Base-by-base conservation (phyloP, 2,888 invertebrate species). In the Cryptocephalus moraei region DNA sequence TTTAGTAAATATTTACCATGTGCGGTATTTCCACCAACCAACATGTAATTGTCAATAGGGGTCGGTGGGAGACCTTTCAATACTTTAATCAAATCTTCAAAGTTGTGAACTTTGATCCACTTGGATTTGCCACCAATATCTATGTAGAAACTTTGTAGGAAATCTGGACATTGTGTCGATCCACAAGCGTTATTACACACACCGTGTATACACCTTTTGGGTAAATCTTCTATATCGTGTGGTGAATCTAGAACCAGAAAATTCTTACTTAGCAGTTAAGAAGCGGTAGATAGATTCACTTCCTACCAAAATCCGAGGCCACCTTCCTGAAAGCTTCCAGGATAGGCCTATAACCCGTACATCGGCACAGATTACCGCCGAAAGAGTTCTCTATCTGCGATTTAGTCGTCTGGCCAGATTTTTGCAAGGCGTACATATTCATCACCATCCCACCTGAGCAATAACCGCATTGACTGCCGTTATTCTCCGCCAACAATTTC, bases 381-480 rank as follows among this genome's bases (percentile, higher is more conserved):
- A 86, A 81, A 0, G 80, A 76, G 56, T 83, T 77, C 62, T 86
- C 86, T 6, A 85, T 75, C 56, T 82, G 76, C 56, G 75, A 68
- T 73, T 76, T 74, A 0, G 77, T 76, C 41, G 76, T 55, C 42
- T 70, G 68, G 6, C 72, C 64, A 31, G 63, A 69, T 43, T 52
- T 34, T 55, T 73, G 61, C 31, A 75, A 55, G 40, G 75, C 79
- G 66, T 79, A 80, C 82, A 85, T 84, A 58, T 78, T 80, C 84
- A 85, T 85, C 36, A 87, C 77, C 80, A 85, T 86, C 8, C 85
- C 87, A 0, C 86, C 80, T 22, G 80, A 79, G 61, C 87, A 87
- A 62, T 75, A 81, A 0, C 84, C 84, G 58, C 84, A 84, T 61
- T 84, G 84, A 0, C 78, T 75, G 1, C 82, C 84, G 58, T 81